Percentiles rank a stretch among this genome's conserved stretches.
These are phyloP conservation scores for Diploptera punctata DNA, from an alignment of 2,888 invertebrate genomes.

Conservation along the genomic window DNA sequence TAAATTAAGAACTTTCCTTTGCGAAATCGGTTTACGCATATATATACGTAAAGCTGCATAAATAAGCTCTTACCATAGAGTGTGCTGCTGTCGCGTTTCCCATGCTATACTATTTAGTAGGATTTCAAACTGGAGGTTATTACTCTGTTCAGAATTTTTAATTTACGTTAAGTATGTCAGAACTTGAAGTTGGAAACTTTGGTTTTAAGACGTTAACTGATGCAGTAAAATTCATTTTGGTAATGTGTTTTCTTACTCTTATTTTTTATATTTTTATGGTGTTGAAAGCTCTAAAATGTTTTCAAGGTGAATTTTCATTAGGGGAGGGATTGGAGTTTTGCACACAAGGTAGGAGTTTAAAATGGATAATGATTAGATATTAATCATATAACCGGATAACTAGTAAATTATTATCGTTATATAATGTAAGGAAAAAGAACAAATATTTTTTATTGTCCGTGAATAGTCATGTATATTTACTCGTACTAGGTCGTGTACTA, in stretches of 20 bases:
- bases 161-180: conserved; percentile 3
- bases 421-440: too few relatives aligned
- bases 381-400: not conserved
- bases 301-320: conserved; percentile 2
- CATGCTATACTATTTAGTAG: conserved; percentile 8
- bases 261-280: not conserved
- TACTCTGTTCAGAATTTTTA: conserved; percentile 13
- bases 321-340: not conserved
- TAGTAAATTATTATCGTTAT: not conserved
- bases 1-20: conserved; percentile 27
- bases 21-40: conserved; percentile 29
- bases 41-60: conserved; percentile 27
- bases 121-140: conserved; percentile 25
- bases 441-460: too few relatives aligned
- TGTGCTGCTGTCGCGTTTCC: not conserved
- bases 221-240: not conserved
- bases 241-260: too few relatives aligned
- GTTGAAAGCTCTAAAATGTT: not conserved
- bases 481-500: too few relatives aligned
- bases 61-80: not conserved
- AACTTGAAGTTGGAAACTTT: conserved; percentile 10
- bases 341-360: too few relatives aligned
- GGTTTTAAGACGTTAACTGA: conserved; percentile 20
- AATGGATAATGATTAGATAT: not conserved
- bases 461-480: too few relatives aligned